Conservation (phyloP, 1,140 invertebrate species). For the Drosophila saltans region DNA sequence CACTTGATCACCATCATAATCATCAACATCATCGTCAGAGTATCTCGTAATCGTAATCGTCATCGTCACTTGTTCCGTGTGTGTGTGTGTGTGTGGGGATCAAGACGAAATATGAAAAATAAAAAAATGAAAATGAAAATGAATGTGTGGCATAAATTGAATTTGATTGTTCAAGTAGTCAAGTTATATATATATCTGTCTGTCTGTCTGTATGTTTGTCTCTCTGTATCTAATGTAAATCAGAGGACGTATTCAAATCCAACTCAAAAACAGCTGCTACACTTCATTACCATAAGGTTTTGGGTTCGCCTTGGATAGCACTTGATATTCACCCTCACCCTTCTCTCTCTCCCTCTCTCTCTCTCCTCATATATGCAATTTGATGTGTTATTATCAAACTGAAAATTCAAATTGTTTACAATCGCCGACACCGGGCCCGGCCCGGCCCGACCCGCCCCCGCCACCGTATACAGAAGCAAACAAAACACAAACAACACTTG, state of each 20-base stretch:
- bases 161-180: conserved; percentile 79
- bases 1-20: conserved; percentile 65
- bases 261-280: conserved; percentile 76
- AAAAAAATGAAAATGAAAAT: conserved; percentile 67
- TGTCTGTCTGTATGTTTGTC: conserved; percentile 37
- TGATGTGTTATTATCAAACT: conserved; percentile 81
- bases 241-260: conserved; percentile 67
- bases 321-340: neutral
- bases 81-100: conserved; percentile 12
- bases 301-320: conserved; percentile 25
- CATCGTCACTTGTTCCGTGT: conserved; percentile 54
- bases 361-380: conserved; percentile 52
- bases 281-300: conserved; percentile 80
- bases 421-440: conserved; percentile 30
- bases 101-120: conserved; percentile 47
- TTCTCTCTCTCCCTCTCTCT: neutral
- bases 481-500: conserved; percentile 66
- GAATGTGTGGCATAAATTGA: conserved; percentile 74
- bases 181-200: conserved; percentile 41
- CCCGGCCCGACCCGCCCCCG: neutral
- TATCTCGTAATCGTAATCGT: conserved; percentile 1
- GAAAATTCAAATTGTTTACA: conserved; percentile 80
- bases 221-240: conserved; percentile 70
- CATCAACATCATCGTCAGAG: conserved; percentile 23
- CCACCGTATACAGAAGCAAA: conserved; percentile 30